These are phyloP conservation scores for Calosoma granatense DNA, from an alignment of 1,140 invertebrate species.

Conservation along the genomic window DNA sequence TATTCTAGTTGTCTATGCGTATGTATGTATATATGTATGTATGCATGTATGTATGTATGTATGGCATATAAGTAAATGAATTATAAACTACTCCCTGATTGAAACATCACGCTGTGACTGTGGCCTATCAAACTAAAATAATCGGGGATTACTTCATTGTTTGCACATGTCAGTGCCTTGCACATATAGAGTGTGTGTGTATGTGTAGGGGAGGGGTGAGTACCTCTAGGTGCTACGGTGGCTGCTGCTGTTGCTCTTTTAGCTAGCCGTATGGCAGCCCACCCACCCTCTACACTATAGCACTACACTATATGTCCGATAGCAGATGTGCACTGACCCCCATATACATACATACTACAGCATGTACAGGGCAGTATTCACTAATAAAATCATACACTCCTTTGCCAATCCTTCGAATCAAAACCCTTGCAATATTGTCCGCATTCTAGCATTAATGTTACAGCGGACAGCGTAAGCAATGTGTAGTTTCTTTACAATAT, in stretches of 20 bases:
- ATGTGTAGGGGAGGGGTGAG: conserved; percentile 14
- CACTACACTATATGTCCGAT: no score
- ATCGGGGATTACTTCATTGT: neutral
- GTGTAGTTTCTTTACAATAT: no score
- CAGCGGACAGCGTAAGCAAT: no score
- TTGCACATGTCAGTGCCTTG: neutral
- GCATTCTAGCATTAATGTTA: no score
- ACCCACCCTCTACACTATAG: no score
- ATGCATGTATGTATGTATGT: neutral
- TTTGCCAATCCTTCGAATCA: no score
- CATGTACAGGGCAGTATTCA: no score
- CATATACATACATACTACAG: no score
- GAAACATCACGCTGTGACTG: conserved; percentile 23
- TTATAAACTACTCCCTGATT: conserved; percentile 24
- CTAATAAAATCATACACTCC: no score
- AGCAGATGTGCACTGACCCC: neutral
- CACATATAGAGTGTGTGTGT: conserved; percentile 15
- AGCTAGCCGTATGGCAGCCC: conserved; percentile 7
- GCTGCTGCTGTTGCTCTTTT: conserved; percentile 22
- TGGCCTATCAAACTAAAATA: neutral
- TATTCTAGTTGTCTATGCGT: neutral
- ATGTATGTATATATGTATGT: neutral
- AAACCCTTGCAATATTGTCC: no score
- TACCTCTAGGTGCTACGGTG: conserved; percentile 11
- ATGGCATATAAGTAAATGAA: conserved; percentile 19